Base-by-base conservation (phyloP, 1,140 invertebrate species). In the Brachionus rubens region DNA sequence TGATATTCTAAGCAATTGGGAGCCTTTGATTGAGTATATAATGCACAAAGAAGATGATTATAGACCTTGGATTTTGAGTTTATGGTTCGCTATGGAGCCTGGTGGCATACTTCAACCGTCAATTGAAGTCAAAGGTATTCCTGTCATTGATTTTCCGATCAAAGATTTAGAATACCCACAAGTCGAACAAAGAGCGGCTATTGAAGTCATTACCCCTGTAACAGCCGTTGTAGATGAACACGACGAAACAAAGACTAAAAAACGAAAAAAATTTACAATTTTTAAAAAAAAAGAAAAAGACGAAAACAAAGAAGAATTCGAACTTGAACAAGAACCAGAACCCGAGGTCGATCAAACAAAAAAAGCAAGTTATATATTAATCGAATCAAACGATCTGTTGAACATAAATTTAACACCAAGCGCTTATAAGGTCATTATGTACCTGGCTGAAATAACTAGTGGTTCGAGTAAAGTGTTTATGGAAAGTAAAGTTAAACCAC, bases 11-110 rank as follows among this genome's bases (percentile, higher is more conserved):
- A 88, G 89, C 78, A 86, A 86, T 28, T 92, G 91, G 91, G 91
- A 92, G 80, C 91, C 91, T 0, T 80, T 92, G 0, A 84, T 92
- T n/a, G 91, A 92, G 79, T 89, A 91, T 0, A 87, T 89, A 7
- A 87, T 89, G 33, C 85, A 88, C 19, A 86, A 88, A 54, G 90
- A 90, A 80, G 88, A 88, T 76, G 82, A 87, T 3, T 90, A 90
- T 79, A 85, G 88, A 79, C 89, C 90, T 0, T 91, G 90, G 89
- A 90, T 72, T 12, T 50, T 72, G 28, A 72, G 46, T 28, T 24
- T 72, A 33, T 72, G 68, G 68, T 72, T 72, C 33, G 68, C 68
- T 12, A 4, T 72, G 43, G 68, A 72, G 12, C 43, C 68, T 2
- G 68, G 68, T 14, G 50, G 68, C n/a, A 72, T 48, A 16, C 24